These are phyloP conservation scores for Boulengeromyrus knoepffleri DNA, from an alignment of 2,113 vertebrate genomes.

Conservation along the genomic window DNA sequence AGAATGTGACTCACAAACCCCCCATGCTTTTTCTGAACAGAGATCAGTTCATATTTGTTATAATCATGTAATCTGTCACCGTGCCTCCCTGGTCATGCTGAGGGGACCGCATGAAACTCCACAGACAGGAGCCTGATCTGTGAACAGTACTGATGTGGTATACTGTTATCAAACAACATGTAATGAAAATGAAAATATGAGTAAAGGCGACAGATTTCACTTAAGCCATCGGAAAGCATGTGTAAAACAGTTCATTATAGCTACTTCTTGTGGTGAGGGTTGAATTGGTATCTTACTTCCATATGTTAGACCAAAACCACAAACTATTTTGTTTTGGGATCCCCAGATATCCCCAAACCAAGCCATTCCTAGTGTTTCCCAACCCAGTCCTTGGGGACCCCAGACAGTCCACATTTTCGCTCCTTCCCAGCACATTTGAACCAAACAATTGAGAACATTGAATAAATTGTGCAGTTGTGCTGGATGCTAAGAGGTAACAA, in stretches of 20 bases:
- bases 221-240: not conserved
- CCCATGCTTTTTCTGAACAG: not conserved
- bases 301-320: not conserved
- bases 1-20: conserved; percentile 4
- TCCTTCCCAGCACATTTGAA: not conserved
- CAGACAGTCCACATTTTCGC: not conserved
- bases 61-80: conserved; percentile 2
- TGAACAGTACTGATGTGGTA: not conserved
- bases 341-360: not conserved
- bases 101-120: not conserved
- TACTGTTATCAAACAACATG: not conserved
- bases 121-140: not conserved
- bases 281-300: not conserved
- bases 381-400: not conserved
- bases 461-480: not conserved
- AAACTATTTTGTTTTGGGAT: not conserved
- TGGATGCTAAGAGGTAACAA: not conserved
- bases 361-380: too few relatives aligned
- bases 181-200: not conserved
- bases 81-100: not conserved
- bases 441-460: not conserved
- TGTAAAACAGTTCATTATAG: not conserved
- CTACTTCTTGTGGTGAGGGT: not conserved
- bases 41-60: not conserved
- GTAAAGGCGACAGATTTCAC: not conserved